These are phyloP conservation scores for Oscheius onirici DNA, from an alignment of 2,888 invertebrate genomes.

Conservation along the genomic window DNA sequence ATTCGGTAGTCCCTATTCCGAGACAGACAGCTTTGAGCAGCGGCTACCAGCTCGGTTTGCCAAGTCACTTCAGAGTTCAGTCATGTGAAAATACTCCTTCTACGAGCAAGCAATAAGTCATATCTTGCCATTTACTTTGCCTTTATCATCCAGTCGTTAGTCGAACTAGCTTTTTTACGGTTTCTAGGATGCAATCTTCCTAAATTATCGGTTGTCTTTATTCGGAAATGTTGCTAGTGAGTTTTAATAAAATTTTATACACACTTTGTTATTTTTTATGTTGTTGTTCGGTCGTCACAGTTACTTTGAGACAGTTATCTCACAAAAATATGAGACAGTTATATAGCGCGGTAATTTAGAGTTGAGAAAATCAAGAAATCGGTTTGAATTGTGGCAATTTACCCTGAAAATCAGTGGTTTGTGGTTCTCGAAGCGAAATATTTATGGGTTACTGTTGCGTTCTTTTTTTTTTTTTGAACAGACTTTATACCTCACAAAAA, in stretches of 20 bases:
- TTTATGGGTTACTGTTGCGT: too few species aligned
- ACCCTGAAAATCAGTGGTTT: too few species aligned
- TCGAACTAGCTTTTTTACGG: background rate
- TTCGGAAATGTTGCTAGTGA: background rate
- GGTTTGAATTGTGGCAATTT: too few species aligned
- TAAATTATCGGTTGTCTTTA: background rate
- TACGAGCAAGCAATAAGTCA: background rate
- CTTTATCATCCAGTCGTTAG: background rate
- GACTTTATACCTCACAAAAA: too few species aligned
- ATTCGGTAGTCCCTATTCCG: background rate
- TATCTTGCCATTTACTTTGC: background rate
- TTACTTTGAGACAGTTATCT: background rate
- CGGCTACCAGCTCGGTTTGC: slow-evolving; percentile 16
- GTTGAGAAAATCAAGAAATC: too few species aligned
- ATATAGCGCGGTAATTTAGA: too few species aligned
- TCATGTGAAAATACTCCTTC: background rate
- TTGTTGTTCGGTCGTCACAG: background rate
- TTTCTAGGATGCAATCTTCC: background rate
- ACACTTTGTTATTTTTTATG: background rate
- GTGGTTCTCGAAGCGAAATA: too few species aligned
- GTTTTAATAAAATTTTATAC: background rate
- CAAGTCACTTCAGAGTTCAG: background rate
- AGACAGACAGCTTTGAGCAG: background rate
- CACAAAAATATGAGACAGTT: too few species aligned
- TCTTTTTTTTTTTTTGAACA: too few species aligned